Evolutionary conservation across 2,113 vertebrate genomes (phyloP).

Genomic region (Anseranas semipalmata): DNA sequence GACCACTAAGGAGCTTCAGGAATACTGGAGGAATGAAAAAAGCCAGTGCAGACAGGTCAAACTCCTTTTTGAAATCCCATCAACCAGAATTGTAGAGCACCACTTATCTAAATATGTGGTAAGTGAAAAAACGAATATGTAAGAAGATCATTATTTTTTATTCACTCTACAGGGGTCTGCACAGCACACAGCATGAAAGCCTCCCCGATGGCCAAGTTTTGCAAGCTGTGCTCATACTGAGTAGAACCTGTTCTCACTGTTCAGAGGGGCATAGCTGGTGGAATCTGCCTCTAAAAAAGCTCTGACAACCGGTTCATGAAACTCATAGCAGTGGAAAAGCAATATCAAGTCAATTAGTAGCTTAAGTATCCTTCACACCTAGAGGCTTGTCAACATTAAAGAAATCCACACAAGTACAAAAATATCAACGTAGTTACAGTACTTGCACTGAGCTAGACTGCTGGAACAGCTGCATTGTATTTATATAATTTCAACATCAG

Average conservation of each 20-base stretch:
- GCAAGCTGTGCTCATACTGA: not conserved
- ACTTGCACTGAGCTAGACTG: not conserved
- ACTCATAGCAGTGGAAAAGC: not conserved
- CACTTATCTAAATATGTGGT: slow-evolving; percentile 88
- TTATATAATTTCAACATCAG: not conserved
- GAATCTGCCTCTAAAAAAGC: not conserved
- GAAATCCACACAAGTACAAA: not conserved
- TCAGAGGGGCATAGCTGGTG: not conserved
- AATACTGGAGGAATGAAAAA: slow-evolving; percentile 85
- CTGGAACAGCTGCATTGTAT: not conserved
- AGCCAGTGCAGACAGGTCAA: slow-evolving; percentile 71
- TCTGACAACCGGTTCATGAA: not conserved
- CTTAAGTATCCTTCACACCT: not conserved
- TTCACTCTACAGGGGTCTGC: slow-evolving; percentile 3
- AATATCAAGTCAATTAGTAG: not conserved
- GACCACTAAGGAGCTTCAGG: slow-evolving; percentile 92
- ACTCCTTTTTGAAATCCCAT: slow-evolving; percentile 90
- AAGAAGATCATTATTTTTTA: slow-evolving; percentile 30
- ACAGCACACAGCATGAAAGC: slow-evolving; percentile 30
- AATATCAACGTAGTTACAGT: not conserved
- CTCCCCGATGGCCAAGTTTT: not conserved
- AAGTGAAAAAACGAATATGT: slow-evolving; percentile 59
- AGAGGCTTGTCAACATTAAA: not conserved
- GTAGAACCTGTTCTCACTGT: not conserved
- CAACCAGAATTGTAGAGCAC: slow-evolving; percentile 78